Base-by-base conservation (phyloP, 2,888 invertebrate genomes). In the Copidosoma aretas region DNA sequence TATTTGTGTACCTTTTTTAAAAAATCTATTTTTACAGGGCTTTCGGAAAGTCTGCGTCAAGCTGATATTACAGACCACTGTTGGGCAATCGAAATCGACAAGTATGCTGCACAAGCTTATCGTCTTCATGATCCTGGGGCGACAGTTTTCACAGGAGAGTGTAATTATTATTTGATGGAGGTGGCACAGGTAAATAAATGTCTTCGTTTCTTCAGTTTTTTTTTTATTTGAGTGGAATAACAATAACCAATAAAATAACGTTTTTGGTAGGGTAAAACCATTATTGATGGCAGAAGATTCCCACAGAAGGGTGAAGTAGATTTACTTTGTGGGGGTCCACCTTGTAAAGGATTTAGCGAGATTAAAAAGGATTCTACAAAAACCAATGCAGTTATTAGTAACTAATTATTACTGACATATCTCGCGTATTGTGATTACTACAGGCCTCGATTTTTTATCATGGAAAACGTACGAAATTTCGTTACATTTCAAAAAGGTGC, bases 361-460 rank as follows among this genome's bases (percentile, higher is more conserved):
- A 94, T 94, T 93, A 95, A 95, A 83, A 86, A 94, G 62, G 95
- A 94, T 82, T 94, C 93, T 83, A 90, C 90, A 0, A 86, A 93
- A 43, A 92, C 94, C 75, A 94, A 94, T 82, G 93, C 94, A 1
- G 87, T 90, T 73, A 94, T 94, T 79, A 94, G 93, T 85, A 94
- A 93, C 81, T 94, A 94, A 0, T 85, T 94, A 17, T 91, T 94
- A 22, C 91, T 91, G 0, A 90, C 93, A 0, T 94, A 90, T 80
- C 86, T 94, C 22, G 92, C 93, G 32, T 94, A 90, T 82, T 93
- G 93, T 80, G 95, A 77, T 94, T 90, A n/a, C n/a, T n/a, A n/a
- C n/a, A n/a, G n/a, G n/a, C n/a, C n/a, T n/a, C n/a, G n/a, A n/a
- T n/a, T n/a, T 82, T 93, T 94, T 78, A 87, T 95, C 25, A 84